Evolutionary conservation across 1,140 invertebrate species (phyloP).

Genomic region (Hirudo medicinalis): DNA sequence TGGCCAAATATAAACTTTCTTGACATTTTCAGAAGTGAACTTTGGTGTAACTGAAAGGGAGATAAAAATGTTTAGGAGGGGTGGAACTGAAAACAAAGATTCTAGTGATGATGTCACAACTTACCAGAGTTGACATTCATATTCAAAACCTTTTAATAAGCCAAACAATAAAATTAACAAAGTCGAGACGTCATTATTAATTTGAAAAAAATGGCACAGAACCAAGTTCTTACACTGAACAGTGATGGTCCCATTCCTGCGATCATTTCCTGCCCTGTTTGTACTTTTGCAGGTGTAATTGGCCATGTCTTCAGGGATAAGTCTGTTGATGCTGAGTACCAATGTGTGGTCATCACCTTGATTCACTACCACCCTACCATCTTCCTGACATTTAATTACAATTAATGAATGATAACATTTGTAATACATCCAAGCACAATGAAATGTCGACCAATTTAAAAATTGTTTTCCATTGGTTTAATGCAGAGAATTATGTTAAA

Average conservation of each 20-base stretch:
- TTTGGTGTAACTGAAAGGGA: slow-evolving; percentile 25
- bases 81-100: background rate
- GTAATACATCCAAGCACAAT: no score
- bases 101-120: background rate
- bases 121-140: no score
- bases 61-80: background rate
- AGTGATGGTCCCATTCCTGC: slow-evolving; percentile 19
- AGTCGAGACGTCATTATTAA: no score
- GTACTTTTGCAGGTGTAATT: slow-evolving; percentile 71
- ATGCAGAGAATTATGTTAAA: no score
- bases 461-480: background rate
- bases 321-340: slow-evolving; percentile 18
- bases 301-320: slow-evolving; percentile 66
- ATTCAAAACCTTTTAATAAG: no score
- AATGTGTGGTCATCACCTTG: background rate
- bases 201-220: background rate
- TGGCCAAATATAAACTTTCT: slow-evolving; percentile 66
- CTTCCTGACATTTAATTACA: slow-evolving; percentile 14
- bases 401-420: background rate
- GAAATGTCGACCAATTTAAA: background rate
- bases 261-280: slow-evolving; percentile 54
- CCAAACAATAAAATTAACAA: no score
- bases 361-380: slow-evolving; percentile 15
- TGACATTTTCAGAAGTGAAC: slow-evolving; percentile 39
- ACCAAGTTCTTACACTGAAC: slow-evolving; percentile 20